phyloP scores from a whole-genome alignment of 1,140 invertebrate species.

The Leptinotarsa undecemlineata region DNA sequence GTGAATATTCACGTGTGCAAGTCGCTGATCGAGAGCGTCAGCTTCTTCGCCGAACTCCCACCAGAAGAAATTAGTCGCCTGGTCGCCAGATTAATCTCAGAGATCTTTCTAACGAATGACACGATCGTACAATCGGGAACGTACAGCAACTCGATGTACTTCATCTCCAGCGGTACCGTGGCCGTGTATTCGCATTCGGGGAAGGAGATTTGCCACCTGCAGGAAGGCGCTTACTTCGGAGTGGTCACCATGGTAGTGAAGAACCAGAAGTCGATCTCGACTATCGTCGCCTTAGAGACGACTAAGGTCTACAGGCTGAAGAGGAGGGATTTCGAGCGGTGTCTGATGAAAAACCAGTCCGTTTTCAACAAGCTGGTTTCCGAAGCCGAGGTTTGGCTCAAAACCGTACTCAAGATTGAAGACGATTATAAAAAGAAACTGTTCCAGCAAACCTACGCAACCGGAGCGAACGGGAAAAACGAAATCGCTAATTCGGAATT shows the following conservation, averaged over 20 bases:
- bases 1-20: conserved; percentile 45
- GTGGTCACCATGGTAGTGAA: conserved; percentile 57
- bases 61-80: conserved; percentile 37
- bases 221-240: conserved; percentile 50
- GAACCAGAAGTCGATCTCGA: conserved; percentile 58
- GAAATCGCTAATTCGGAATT: too few relatives aligned
- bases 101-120: conserved; percentile 47
- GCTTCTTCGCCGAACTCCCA: conserved; percentile 41
- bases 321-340: conserved; percentile 55
- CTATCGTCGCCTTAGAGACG: conserved; percentile 61
- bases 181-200: conserved; percentile 63
- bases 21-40: conserved; percentile 43
- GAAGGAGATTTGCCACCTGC: conserved; percentile 52
- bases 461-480: neutral
- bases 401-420: conserved; percentile 43
- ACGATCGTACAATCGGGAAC: conserved; percentile 60
- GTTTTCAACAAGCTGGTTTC: conserved; percentile 39
- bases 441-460: conserved; percentile 31
- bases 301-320: conserved; percentile 60
- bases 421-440: conserved; percentile 41
- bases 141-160: conserved; percentile 65
- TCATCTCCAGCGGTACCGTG: conserved; percentile 62
- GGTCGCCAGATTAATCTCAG: conserved; percentile 37
- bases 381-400: conserved; percentile 39
- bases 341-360: conserved; percentile 30